phyloP scores from a whole-genome alignment of 2,888 invertebrate genomes.

The Hybos culiciformis region DNA sequence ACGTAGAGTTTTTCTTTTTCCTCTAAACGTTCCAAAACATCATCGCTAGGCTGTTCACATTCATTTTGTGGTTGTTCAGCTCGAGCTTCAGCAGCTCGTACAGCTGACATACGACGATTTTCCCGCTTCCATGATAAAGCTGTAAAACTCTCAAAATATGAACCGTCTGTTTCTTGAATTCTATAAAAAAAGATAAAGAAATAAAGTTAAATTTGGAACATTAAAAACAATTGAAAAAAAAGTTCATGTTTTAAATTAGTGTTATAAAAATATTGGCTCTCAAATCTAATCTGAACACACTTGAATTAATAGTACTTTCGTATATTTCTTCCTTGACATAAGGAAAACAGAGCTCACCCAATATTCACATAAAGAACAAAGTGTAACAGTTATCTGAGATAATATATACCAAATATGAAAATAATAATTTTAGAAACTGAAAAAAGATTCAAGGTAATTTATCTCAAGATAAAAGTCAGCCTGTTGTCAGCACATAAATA shows the following conservation, averaged over 20 bases:
- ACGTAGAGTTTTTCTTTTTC: slow-evolving; percentile 63
- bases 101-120: slow-evolving; percentile 66
- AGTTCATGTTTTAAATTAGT: no score
- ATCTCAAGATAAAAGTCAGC: no score
- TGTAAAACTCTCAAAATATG: slow-evolving; percentile 89
- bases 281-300: not conserved
- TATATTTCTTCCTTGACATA: not conserved
- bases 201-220: slow-evolving; percentile 8
- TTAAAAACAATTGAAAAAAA: slow-evolving; percentile 1
- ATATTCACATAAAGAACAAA: no score
- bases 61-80: slow-evolving; percentile 46
- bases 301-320: not conserved
- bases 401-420: no score
- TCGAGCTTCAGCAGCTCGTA: slow-evolving; percentile 60
- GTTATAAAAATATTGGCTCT: not conserved
- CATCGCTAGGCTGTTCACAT: slow-evolving; percentile 32
- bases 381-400: no score
- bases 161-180: slow-evolving; percentile 86
- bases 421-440: no score
- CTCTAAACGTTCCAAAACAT: slow-evolving; percentile 31
- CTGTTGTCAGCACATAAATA: no score
- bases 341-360: no score
- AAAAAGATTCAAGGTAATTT: no score
- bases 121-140: slow-evolving; percentile 86
- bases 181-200: slow-evolving; percentile 37